Percentiles rank a stretch among this genome's conserved stretches.
Evolutionary conservation across 2,797 vertebrate species (phyloP).

Genomic region (Falco rusticolus): DNA sequence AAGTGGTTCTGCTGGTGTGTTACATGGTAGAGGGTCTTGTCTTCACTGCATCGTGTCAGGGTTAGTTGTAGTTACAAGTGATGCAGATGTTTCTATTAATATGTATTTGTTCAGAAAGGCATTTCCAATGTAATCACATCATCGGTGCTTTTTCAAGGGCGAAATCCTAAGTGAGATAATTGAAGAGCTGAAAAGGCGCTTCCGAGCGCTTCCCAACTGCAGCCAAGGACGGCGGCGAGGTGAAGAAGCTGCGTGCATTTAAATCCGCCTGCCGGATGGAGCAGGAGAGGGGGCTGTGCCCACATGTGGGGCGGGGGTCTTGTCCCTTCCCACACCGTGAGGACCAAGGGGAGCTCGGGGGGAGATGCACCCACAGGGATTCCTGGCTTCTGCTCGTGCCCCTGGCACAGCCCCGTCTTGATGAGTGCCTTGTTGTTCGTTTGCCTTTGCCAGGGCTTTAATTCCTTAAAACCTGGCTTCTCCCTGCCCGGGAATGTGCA

Average conservation of each 20-base stretch:
- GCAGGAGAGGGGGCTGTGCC: background rate
- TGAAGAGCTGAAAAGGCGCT: background rate
- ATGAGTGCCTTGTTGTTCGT: fast-evolving
- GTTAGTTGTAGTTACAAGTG: background rate
- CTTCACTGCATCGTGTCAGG: too few relatives aligned
- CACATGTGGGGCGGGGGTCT: background rate
- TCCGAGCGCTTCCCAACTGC: background rate
- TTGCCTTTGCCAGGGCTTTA: background rate
- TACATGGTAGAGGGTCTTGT: background rate
- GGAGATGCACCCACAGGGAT: fast-evolving
- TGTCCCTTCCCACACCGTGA: fast-evolving
- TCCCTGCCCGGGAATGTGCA: background rate
- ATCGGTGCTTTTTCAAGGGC: background rate
- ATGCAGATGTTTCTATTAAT: background rate
- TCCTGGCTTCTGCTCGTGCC: background rate
- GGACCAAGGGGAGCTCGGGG: background rate
- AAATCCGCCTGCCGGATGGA: background rate
- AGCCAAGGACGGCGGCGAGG: background rate
- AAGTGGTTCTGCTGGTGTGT: background rate
- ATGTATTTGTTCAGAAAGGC: conserved; percentile 25
- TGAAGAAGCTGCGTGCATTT: background rate
- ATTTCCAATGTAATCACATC: conserved; percentile 34
- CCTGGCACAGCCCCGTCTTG: background rate
- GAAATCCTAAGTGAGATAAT: background rate
- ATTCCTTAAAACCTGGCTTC: background rate